Evolutionary conservation across 2,797 vertebrate species (phyloP), one percentile per base, ranked within the genome.

Genomic region (Poecilia velifera): DNA sequence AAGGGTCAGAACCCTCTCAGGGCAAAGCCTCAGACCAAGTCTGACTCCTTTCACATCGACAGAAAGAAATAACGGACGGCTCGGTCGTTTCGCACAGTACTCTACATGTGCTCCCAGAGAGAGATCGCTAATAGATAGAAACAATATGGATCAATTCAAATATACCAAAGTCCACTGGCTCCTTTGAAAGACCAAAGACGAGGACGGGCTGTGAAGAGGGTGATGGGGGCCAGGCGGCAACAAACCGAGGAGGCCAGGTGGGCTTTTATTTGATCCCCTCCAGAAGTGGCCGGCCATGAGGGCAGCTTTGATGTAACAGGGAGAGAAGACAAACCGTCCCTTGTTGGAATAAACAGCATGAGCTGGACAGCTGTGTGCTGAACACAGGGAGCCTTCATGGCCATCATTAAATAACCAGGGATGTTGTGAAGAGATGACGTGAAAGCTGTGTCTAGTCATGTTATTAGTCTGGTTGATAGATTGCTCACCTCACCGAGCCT

Each of bases 181-280:
- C 64, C 79, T 88, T 83, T 87, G 78, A 86, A 84, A 78, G 81
- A 82, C 70, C 77, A 88, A 85, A 89, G 80, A 87, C 53, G 73
- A 41, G 75, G 53, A 72, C 68, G 59, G 68, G 49, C 66, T 78
- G 72, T 73, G 71, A 86, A 51, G 64, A 88, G 81, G 45, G 76
- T 39, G 76, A 87, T 76, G 73, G 59, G 57, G 80, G 73, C 72
- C 64, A 46, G 62, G 85, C 78, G 79, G 83, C 72, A 72, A 73
- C 91, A 87, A 90, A 89, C 89, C 86, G 57, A 62, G 81, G 49
- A 73, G 85, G 75, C 77, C 89, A 91, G 88, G 89, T 90, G 91
- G 89, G 89, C 84, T 92, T 92, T 88, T 73, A 86, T 91, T 87
- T 93, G 89, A 93, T 91, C 87, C 82, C 75, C 31, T 74, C 59